Percentiles rank a stretch among this genome's conserved stretches.
These are phyloP conservation scores for Polylopha cassiicola DNA, from an alignment of 2,888 invertebrate genomes.

Conservation along the genomic window DNA sequence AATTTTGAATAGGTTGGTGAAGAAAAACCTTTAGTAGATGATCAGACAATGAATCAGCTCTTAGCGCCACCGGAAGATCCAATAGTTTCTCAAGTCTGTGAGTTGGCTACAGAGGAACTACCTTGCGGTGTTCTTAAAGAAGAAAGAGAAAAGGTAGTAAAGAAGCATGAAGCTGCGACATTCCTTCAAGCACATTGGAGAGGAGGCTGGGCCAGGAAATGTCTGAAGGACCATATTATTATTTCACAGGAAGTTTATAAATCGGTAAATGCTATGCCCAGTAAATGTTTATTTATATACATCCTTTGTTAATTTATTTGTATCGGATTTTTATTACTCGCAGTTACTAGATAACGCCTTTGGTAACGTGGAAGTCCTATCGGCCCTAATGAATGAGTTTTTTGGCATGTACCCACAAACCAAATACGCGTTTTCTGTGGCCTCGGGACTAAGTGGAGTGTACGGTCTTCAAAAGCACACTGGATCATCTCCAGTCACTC, in stretches of 20 bases:
- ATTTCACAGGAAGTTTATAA: slow-evolving; percentile 48
- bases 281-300: too few relatives aligned
- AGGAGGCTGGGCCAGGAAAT: slow-evolving; percentile 54
- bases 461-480: slow-evolving; percentile 45
- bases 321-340: slow-evolving; percentile 14
- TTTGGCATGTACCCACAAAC: slow-evolving; percentile 55
- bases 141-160: slow-evolving; percentile 49
- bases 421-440: slow-evolving; percentile 53
- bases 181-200: slow-evolving; percentile 59
- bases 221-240: slow-evolving; percentile 32
- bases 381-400: slow-evolving; percentile 62
- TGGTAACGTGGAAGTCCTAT: slow-evolving; percentile 52
- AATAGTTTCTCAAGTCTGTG: slow-evolving; percentile 46
- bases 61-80: slow-evolving; percentile 34
- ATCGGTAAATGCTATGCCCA: slow-evolving; percentile 53
- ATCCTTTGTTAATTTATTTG: too few relatives aligned
- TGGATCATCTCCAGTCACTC: slow-evolving; percentile 37
- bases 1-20: slow-evolving; percentile 23
- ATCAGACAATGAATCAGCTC: slow-evolving; percentile 36
- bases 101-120: slow-evolving; percentile 48
- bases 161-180: slow-evolving; percentile 56
- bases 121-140: slow-evolving; percentile 54
- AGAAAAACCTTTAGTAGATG: slow-evolving; percentile 35
- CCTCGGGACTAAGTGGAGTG: slow-evolving; percentile 54
- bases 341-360: slow-evolving; percentile 58